These are phyloP conservation scores for Gallirallus australis DNA, from an alignment of 2,797 vertebrate genomes.

Conservation along the genomic window DNA sequence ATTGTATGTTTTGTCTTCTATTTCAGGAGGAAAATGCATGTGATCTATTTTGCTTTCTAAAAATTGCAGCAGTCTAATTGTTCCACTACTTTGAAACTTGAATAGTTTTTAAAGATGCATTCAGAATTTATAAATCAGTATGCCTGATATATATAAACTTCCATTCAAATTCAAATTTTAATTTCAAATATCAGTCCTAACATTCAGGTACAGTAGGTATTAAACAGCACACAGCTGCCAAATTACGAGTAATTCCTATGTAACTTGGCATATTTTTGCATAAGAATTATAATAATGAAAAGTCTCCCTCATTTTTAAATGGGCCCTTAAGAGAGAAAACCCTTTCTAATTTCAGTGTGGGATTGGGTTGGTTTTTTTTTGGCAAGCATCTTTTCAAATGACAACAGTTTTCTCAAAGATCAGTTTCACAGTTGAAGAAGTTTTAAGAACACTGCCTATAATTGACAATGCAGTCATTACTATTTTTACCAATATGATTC, in stretches of 20 bases:
- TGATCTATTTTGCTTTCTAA: background rate
- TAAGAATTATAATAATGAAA: background rate
- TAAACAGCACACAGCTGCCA: background rate
- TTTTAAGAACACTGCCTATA: background rate
- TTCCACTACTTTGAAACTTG: background rate
- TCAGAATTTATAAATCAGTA: background rate
- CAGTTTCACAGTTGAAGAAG: background rate
- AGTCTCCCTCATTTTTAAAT: background rate
- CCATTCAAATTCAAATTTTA: background rate
- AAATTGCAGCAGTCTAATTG: background rate
- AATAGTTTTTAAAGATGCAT: background rate
- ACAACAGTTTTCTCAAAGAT: background rate
- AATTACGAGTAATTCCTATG: background rate
- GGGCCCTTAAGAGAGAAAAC: background rate
- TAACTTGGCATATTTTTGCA: background rate
- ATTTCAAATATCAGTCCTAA: background rate
- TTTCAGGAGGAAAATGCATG: background rate
- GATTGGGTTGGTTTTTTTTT: background rate
- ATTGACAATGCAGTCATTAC: background rate
- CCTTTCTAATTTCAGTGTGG: background rate
- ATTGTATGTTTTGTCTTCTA: background rate
- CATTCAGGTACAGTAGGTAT: background rate
- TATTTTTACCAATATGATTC: background rate
- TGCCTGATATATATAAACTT: background rate
- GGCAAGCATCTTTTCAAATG: background rate